These are phyloP conservation scores for Urophycis tenuis DNA, from an alignment of 2,797 vertebrate genomes.

Conservation along the genomic window DNA sequence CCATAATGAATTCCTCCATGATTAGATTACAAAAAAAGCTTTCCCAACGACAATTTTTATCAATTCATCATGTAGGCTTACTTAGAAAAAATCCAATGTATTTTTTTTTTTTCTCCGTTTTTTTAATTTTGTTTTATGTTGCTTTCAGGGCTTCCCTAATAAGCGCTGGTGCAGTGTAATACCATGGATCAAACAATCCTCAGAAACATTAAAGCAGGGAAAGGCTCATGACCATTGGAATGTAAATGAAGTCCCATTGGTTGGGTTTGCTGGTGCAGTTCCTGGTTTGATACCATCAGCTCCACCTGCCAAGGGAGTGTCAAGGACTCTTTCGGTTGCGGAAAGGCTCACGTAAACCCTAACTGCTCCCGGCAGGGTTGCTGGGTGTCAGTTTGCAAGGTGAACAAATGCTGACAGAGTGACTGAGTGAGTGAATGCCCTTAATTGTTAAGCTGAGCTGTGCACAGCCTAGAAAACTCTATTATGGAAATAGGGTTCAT, in stretches of 20 bases:
- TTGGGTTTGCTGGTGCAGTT: not conserved
- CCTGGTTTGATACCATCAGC: not conserved
- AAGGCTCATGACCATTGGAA: not conserved
- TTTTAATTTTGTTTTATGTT: too few relatives aligned
- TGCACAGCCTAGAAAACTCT: not conserved
- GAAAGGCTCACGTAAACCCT: not conserved
- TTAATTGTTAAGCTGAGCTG: slow-evolving; percentile 2
- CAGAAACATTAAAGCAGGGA: not conserved
- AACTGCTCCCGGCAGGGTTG: not conserved
- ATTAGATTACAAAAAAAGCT: too few relatives aligned
- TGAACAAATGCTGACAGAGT: not conserved
- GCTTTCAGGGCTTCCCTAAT: not conserved
- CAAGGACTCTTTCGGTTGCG: not conserved
- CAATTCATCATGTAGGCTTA: too few relatives aligned
- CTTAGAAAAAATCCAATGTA: too few relatives aligned
- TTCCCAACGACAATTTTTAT: too few relatives aligned
- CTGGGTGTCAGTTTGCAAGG: not conserved
- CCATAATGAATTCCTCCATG: too few relatives aligned
- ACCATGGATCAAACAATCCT: too few relatives aligned
- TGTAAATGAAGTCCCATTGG: not conserved
- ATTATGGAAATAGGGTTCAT: not conserved
- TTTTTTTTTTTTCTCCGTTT: too few relatives aligned
- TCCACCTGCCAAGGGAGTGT: not conserved
- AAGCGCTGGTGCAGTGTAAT: not conserved
- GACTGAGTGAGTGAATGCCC: not conserved